These are phyloP conservation scores for Vulpes ferrilata DNA, from an alignment of 2,113 vertebrate genomes.

Conservation along the genomic window DNA sequence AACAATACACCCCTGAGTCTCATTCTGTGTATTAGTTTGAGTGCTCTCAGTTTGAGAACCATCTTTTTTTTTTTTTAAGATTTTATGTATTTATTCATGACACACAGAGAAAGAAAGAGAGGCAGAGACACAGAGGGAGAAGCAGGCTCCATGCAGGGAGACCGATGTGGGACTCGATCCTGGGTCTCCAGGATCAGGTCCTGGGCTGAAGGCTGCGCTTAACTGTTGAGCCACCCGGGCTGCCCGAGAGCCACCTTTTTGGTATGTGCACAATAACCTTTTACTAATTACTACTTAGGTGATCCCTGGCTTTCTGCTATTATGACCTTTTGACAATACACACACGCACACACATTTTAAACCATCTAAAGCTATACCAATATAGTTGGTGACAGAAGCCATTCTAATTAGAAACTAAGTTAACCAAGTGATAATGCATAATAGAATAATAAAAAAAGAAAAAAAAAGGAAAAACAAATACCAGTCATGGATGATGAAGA, in stretches of 20 bases:
- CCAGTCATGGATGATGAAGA: not conserved
- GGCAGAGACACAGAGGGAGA: too few species aligned
- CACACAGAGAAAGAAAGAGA: too few species aligned
- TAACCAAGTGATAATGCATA: not conserved
- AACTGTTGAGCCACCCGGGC: too few species aligned
- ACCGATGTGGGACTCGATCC: too few species aligned
- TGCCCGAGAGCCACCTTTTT: too few species aligned
- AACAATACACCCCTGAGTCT: not conserved
- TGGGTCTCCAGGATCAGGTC: too few species aligned
- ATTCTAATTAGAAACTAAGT: conserved; percentile 41
- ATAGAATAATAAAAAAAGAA: not conserved
- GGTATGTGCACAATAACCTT: not conserved
- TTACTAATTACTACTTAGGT: not conserved
- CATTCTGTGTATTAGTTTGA: not conserved
- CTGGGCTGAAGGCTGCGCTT: too few species aligned
- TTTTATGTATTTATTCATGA: too few species aligned
- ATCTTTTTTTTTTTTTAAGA: too few species aligned
- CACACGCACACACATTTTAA: not conserved
- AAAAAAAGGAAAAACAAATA: not conserved
- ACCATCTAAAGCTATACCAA: not conserved
- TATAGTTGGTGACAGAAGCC: not conserved
- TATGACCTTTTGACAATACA: not conserved
- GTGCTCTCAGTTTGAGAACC: not conserved
- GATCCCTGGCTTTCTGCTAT: not conserved
- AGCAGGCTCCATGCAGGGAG: too few species aligned